Conservation (phyloP, 2,888 invertebrate species). For the Drosophila ochracea region DNA sequence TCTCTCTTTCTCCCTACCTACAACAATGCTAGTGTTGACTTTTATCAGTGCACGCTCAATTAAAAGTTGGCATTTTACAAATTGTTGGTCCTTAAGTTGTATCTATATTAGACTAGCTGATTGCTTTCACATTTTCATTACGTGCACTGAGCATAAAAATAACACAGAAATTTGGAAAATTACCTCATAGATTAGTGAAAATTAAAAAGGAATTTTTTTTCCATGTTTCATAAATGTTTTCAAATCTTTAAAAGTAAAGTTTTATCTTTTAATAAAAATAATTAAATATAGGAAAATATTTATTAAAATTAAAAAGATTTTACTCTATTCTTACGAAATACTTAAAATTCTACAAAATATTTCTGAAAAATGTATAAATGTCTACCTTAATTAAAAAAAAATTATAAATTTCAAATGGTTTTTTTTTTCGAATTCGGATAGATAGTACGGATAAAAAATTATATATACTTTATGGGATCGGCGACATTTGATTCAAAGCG, state of each 20-base stretch:
- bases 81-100: background rate
- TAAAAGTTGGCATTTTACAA: conserved; percentile 38
- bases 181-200: background rate
- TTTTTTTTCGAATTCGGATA: background rate
- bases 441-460: background rate
- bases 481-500: background rate
- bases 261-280: background rate
- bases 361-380: background rate
- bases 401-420: background rate
- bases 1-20: background rate
- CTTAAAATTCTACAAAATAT: background rate
- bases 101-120: background rate
- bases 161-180: background rate
- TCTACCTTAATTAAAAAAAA: background rate
- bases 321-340: background rate
- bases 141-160: background rate
- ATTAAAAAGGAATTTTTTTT: background rate
- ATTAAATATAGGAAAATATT: background rate
- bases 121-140: background rate
- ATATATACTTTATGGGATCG: background rate
- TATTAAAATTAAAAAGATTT: background rate
- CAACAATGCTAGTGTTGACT: conserved; percentile 4
- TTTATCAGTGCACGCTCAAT: conserved; percentile 39
- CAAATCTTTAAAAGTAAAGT: background rate
- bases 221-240: too few relatives aligned